Evolutionary conservation across 2,797 vertebrate genomes (phyloP), one percentile per base, ranked within the genome.

Genomic region (Atherinosoma microstoma): DNA sequence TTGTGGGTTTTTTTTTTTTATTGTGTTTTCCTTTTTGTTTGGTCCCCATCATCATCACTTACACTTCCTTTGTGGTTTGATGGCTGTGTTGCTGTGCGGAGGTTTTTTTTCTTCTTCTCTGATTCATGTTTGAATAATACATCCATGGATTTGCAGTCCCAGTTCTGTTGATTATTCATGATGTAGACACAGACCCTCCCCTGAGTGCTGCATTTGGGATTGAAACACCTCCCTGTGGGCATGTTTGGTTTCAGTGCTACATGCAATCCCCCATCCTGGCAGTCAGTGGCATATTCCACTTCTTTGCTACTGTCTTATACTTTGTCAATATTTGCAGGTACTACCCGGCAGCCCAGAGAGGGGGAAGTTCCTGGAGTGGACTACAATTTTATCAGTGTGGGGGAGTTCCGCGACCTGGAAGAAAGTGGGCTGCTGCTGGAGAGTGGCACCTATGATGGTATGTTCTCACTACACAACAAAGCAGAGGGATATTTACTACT

Each of bases 361-460:
- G 97, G 97, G 64, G 98, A 99, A 77, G 97, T 99, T 76, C 97
- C 98, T 4, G 98, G 97, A 40, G 97, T 99, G 91, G 98, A 99
- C 94, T 99, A 99, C 87, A 99, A 99, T 82, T 99, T 99, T 94
- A 99, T 99, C 95, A 95, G 95, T 18, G 97, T 98, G 87, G 97
- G 94, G 66, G 97, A 99, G 78, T 99, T 99, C 67, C 96, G 96
- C 61, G 95, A 96, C 0, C 94, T 99, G 92, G 98, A 99, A 76
- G 97, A 99, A 91, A 97, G 97, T 6, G 97, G 97, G 80, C 95
- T 97, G 58, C 94, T 99, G 75, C 94, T 99, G 80, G 98, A 99
- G 94, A 99, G 98, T n/a, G 98, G 98, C 87, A 99, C 98, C 0
- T 99, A 99, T 40, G 98, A 99, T 70, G 97, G 98, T 99, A 89